Evolutionary conservation across 1,140 invertebrate species (phyloP), one percentile per base, ranked within the genome.

Genomic region (Drosophila hydei): DNA sequence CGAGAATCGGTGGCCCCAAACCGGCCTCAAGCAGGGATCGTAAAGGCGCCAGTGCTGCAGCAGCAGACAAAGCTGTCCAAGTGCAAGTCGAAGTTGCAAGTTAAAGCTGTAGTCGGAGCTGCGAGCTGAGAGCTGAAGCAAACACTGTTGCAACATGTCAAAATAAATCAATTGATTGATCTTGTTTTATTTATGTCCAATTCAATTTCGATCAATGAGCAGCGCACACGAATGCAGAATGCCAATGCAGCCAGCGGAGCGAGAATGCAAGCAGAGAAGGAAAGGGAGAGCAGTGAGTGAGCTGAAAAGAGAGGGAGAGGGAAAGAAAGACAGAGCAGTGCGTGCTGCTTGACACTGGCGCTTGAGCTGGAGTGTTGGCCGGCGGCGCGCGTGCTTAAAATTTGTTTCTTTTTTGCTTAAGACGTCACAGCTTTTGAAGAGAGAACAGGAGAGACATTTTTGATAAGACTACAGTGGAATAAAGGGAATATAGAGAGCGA

Each of bases 151-250:
- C 89, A 91, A 91, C 85, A 91, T 91, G 90, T 88, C 90, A 91
- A 91, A 91, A 91, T 91, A 91, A 91, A 91, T 91, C 90, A 91
- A 91, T 91, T 91, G 90, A 91, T 91, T 91, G 91, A 91, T 91
- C 91, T 91, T 89, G 90, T 91, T 91, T 91, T 91, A 91, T 91
- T 91, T 91, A 91, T 91, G 90, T 91, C 90, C 90, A 91, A 90
- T 91, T 88, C 90, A 91, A 91, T 91, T 91, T 89, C 90, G 88
- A 91, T 91, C 90, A 91, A 89, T 84, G 88, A 90, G 88, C 81
- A 84, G 70, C 71, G 77, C 84, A 79, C 83, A 88, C 78, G 83
- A 83, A 88, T 79, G 72, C 79, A 83, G 79, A 81, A 83, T 84
- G 79, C 67, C 69, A 60, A 75, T 75, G 71, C 61, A 63, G 36